Evolutionary conservation across 37 sponge, comb jelly and placozoan species (phyloP), one percentile per base, ranked within the genome.

Genomic region (Diacarnus erythraeanus): DNA sequence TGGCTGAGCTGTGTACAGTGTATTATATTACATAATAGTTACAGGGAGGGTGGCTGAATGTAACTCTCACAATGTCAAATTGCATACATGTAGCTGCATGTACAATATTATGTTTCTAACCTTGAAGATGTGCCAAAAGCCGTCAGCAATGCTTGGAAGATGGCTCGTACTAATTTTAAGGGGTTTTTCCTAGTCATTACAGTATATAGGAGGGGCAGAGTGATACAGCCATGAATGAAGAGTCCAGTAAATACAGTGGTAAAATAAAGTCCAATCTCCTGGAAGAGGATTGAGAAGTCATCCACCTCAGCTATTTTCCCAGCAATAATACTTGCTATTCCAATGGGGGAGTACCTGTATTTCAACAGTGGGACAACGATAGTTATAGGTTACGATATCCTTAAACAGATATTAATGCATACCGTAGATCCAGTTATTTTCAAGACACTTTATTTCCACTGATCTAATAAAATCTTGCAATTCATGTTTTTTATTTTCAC

Each of bases 121-220:
- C 94, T 93, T 18, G 98, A 97, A 17, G 93, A 87, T 15, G 99
- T 98, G 23, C 96, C 96, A 58, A 96, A 93, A 0, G 99, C 99
- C 23, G 86, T 88, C 29, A 89, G 76, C 63, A 98, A 41, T 9
- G 99, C 96, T 77, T 89, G 92, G 9, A 89, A 42, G 6, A 59
- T 41, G 8, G 85, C 82, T n/a, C 72, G 61, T 27, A 91, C 59
- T 39, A 96, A 36, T 39, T 81, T 81, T 33, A 94, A 65, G 27
- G 99, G 99, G 75, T 98, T 98, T 34, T 75, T 83, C 57, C 94
- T 37, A 2, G 91, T 78, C 41, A 98, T 57, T 0, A 93, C 57
- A n/a, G 91, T 68, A 82, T 88, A 96, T 38, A 98, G 30, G 44
- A 89, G 57, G 31, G 99, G 96, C 42, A 98, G 90, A 23, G 72